Evolutionary conservation across 2,888 invertebrate species (phyloP), one percentile per base, ranked within the genome.

Genomic region (Calephelis perditalis): DNA sequence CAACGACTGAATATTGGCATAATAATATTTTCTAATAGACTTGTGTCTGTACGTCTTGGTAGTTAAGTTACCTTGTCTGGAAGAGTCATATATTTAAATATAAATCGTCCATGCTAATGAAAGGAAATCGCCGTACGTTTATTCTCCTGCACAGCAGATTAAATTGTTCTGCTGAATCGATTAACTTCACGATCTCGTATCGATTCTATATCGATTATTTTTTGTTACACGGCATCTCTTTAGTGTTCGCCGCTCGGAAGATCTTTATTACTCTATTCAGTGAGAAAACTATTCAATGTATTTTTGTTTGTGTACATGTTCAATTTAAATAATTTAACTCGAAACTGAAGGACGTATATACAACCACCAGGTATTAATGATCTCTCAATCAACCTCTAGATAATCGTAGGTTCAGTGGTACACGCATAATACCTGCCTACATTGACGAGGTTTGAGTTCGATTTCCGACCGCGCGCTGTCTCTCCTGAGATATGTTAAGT

Each of bases 131-230:
- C 83, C 84, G 76, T 82, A 76, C 84, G 83, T 81, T 67, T 12
- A 43, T 58, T 46, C 47, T 58, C 59, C 60, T 71, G 78, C 77
- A 74, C 77, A 78, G 77, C 73, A 75, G 79, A 82, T 81, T 81
- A 86, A 86, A 86, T 85, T 83, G 86, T 85, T 86, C 84, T 78
- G 75, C 82, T 75, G 81, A 83, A 85, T 86, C 86, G 86, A 87
- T 87, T 87, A 87, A 84, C 79, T 72, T 74, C 74, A 78, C 76
- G 78, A 74, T 81, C 78, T 74, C 70, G 74, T 75, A 80, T 80
- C 83, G 82, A 81, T 80, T 78, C 72, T 76, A 75, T 70, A 79
- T 80, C 82, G 79, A 82, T 83, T 81, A 77, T 78, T 81, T 80
- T 83, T 83, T 80, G 73, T 80, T 75, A 67, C 69, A 67, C 70